Evolutionary conservation across 2,797 vertebrate genomes (phyloP).

Genomic region (Gallinago solitaria): DNA sequence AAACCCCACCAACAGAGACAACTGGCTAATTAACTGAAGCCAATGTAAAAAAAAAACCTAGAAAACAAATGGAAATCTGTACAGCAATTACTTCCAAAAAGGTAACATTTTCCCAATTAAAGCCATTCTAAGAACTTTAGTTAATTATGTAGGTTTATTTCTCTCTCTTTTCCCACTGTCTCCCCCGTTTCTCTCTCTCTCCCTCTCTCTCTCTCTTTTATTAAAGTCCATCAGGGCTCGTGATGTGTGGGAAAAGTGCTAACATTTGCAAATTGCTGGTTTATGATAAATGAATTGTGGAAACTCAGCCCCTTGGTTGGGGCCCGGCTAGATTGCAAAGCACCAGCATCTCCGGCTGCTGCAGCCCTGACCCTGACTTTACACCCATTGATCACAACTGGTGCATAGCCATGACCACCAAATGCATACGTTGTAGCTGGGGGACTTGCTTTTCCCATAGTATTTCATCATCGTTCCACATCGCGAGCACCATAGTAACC

Average conservation of each 20-base stretch:
- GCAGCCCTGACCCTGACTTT: conserved; percentile 75
- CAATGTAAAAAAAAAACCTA: neutral
- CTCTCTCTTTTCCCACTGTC: neutral
- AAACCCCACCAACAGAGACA: conserved; percentile 39
- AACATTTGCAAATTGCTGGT: conserved; percentile 78
- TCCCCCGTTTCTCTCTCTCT: neutral
- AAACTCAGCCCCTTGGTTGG: conserved; percentile 73
- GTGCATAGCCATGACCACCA: conserved; percentile 76
- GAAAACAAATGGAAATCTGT: conserved; percentile 54
- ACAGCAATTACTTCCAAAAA: conserved; percentile 66
- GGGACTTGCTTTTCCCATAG: conserved; percentile 73
- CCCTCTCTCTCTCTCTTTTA: conserved; percentile 46
- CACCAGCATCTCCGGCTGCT: conserved; percentile 71
- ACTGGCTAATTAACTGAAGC: conserved; percentile 72
- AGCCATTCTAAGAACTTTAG: conserved; percentile 59
- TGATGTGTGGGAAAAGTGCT: conserved; percentile 76
- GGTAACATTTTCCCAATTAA: conserved; percentile 72
- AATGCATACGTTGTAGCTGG: conserved; percentile 62
- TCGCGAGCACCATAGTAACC: conserved; percentile 51
- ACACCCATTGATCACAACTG: conserved; percentile 78
- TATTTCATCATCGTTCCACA: conserved; percentile 76
- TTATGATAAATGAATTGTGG: conserved; percentile 79
- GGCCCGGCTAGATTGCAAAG: conserved; percentile 65
- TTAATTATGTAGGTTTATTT: conserved; percentile 70
- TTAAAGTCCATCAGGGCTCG: conserved; percentile 73